phyloP scores from a whole-genome alignment of 2,113 vertebrate species.

The Oncorhynchus clarkii region DNA sequence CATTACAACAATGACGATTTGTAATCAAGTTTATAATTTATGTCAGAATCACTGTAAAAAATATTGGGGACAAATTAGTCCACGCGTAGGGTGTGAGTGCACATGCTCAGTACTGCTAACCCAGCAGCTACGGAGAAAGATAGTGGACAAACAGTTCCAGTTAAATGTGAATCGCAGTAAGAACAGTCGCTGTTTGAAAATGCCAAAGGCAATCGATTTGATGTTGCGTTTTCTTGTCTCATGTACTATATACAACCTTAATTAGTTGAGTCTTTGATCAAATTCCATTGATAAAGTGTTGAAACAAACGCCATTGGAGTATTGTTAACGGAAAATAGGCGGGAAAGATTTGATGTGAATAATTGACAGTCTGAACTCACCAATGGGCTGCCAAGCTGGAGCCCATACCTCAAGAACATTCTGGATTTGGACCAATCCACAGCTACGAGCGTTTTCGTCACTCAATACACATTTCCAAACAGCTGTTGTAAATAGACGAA shows the following conservation, averaged over 20 bases:
- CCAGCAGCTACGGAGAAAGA: slow-evolving; percentile 37
- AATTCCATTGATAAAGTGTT: no score
- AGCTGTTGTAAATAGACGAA: slow-evolving; percentile 77
- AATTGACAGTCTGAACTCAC: slow-evolving; percentile 41
- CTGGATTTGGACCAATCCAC: slow-evolving; percentile 69
- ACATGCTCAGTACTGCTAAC: slow-evolving; percentile 40
- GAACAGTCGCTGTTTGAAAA: no score
- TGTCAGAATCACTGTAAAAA: not conserved
- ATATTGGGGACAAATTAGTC: not conserved
- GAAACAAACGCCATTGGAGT: no score
- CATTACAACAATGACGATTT: slow-evolving; percentile 51
- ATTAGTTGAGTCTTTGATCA: no score
- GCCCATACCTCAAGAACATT: slow-evolving; percentile 19
- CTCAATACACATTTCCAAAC: slow-evolving; percentile 34
- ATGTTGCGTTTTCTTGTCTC: no score
- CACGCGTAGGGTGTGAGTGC: slow-evolving; percentile 45
- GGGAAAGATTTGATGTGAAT: not conserved
- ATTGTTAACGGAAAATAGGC: slow-evolving; percentile 4
- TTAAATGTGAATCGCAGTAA: no score
- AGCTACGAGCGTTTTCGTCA: slow-evolving; percentile 32
- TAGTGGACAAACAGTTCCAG: slow-evolving; percentile 26
- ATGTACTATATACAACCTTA: no score
- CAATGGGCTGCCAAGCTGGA: slow-evolving; percentile 37
- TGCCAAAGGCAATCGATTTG: no score
- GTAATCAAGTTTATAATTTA: not conserved